phyloP scores from a whole-genome alignment of 2,113 vertebrate species.

The Brachionichthys hirsutus region DNA sequence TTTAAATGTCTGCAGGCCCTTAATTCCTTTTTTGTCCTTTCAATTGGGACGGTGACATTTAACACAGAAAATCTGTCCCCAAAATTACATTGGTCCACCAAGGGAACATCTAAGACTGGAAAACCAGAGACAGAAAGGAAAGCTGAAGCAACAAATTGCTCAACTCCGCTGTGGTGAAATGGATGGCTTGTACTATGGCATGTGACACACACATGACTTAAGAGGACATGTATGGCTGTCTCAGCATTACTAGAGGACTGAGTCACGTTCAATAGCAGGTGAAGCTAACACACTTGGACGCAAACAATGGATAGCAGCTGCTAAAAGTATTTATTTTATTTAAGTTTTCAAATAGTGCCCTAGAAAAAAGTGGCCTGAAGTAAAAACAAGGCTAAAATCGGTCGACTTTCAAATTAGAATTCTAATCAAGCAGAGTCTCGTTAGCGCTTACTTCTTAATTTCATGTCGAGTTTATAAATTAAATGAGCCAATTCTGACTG shows the following conservation, averaged over 20 bases:
- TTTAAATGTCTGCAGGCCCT: no score
- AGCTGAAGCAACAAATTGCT: conserved; percentile 25
- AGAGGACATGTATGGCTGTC: conserved; percentile 65
- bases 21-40: no score
- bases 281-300: background rate
- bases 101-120: background rate
- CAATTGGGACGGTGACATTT: no score
- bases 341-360: background rate
- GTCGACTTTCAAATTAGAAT: no score
- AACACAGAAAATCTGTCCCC: background rate
- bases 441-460: no score
- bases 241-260: conserved; percentile 28
- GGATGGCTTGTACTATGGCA: conserved; percentile 68
- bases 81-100: no score
- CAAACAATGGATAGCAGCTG: background rate
- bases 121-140: background rate
- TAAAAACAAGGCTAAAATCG: background rate
- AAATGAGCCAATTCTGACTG: no score
- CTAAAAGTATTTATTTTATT: no score
- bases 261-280: conserved; percentile 19
- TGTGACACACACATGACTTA: conserved; percentile 93
- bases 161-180: conserved; percentile 46
- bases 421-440: no score
- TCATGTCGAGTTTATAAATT: no score
- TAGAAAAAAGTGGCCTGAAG: no score